phyloP scores from a whole-genome alignment of 2,888 invertebrate species.

The Allolobophora icterica region DNA sequence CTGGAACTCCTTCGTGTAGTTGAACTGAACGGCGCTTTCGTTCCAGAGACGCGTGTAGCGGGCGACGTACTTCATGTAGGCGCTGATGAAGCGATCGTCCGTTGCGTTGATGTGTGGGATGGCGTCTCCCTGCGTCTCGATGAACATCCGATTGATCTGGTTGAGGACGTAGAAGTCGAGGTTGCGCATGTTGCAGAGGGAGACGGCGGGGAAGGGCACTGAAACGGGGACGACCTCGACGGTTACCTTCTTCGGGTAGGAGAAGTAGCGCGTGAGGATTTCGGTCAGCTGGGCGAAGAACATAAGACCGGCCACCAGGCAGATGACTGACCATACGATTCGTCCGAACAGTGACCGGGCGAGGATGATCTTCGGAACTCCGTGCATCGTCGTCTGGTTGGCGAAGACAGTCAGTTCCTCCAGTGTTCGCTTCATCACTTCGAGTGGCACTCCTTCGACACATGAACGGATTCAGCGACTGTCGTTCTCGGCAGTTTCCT shows the following conservation, averaged over 20 bases:
- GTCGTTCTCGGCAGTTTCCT: neutral
- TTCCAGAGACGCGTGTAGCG: slow-evolving; percentile 46
- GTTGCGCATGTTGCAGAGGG: slow-evolving; percentile 49
- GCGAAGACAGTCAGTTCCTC: slow-evolving; percentile 41
- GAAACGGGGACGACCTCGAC: slow-evolving; percentile 48
- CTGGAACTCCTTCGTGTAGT: slow-evolving; percentile 37
- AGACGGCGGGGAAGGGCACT: slow-evolving; percentile 48
- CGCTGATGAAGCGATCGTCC: slow-evolving; percentile 41
- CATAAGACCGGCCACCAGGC: slow-evolving; percentile 48
- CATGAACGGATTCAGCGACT: neutral
- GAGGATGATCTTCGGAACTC: slow-evolving; percentile 48
- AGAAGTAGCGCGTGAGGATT: slow-evolving; percentile 46
- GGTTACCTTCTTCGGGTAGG: slow-evolving; percentile 49
- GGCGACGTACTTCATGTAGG: slow-evolving; percentile 47
- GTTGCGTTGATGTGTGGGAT: slow-evolving; percentile 47
- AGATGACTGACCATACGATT: slow-evolving; percentile 47
- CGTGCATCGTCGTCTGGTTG: slow-evolving; percentile 49
- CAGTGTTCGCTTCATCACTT: neutral
- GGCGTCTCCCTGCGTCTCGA: slow-evolving; percentile 33
- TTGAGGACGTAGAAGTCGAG: slow-evolving; percentile 47
- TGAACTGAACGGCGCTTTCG: neutral
- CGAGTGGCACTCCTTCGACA: neutral
- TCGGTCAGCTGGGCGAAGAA: slow-evolving; percentile 49
- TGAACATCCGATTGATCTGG: slow-evolving; percentile 45
- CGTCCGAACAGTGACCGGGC: slow-evolving; percentile 45